phyloP scores from a whole-genome alignment of 2,888 invertebrate genomes.

The Mellilla xanthometata region DNA sequence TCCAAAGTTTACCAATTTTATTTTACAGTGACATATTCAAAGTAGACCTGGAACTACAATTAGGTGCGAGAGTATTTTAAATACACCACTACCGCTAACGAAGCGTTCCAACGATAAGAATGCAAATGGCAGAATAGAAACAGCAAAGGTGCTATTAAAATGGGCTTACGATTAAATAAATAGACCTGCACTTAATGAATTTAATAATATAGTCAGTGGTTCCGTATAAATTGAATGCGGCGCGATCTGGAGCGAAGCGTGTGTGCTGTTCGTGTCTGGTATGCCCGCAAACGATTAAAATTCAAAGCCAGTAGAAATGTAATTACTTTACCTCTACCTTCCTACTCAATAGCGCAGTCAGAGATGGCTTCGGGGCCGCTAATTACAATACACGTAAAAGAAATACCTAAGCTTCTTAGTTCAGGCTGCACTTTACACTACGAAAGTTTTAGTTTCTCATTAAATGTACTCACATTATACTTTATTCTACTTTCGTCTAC shows the following conservation, averaged over 20 bases:
- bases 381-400: neutral
- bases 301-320: constrained; percentile 77
- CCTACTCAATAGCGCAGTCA: constrained; percentile 1
- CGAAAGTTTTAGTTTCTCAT: no score
- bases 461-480: no score
- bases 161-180: constrained; percentile 14
- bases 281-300: constrained; percentile 63
- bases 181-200: constrained; percentile 30
- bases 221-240: constrained; percentile 41
- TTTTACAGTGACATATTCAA: no score
- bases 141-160: constrained; percentile 2
- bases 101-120: neutral
- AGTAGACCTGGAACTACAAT: no score
- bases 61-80: neutral
- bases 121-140: neutral
- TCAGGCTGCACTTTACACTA: no score
- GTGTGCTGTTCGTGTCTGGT: constrained; percentile 30
- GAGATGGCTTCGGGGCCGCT: constrained; percentile 1
- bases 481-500: no score
- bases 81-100: neutral
- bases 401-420: no score
- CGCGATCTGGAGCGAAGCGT: constrained; percentile 33
- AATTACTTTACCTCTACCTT: constrained; percentile 53
- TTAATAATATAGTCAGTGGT: constrained; percentile 34
- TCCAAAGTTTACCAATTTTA: no score